These are phyloP conservation scores for Ophthalmolycus amberensis DNA, from an alignment of 2,113 vertebrate species.

Conservation along the genomic window DNA sequence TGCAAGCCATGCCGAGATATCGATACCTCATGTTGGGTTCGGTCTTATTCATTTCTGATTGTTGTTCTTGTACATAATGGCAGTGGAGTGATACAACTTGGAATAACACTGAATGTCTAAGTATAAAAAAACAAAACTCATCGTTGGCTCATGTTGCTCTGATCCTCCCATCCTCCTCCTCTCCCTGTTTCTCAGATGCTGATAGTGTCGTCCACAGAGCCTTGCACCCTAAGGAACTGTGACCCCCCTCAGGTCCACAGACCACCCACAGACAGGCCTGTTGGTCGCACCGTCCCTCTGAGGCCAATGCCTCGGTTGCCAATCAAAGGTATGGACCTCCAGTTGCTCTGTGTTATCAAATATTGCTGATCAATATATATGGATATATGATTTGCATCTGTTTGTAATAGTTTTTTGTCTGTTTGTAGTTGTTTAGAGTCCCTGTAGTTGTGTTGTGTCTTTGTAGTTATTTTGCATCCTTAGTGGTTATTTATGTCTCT, in stretches of 20 bases:
- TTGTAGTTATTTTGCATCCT: background rate
- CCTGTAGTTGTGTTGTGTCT: background rate
- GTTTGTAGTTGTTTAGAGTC: too few species aligned
- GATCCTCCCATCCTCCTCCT: background rate
- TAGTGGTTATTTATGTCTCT: background rate
- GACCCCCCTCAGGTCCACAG: conserved; percentile 51
- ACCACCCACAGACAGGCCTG: background rate
- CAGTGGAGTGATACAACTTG: background rate
- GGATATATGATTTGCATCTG: background rate
- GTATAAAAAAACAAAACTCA: too few species aligned
- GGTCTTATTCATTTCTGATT: background rate
- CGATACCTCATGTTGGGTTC: background rate
- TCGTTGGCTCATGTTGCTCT: background rate
- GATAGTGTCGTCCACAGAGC: conserved; percentile 77
- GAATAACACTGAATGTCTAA: background rate
- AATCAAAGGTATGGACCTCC: conserved; percentile 19
- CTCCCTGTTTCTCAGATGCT: conserved; percentile 70
- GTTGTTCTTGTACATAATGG: background rate
- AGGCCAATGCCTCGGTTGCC: conserved; percentile 21
- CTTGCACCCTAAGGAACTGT: conserved; percentile 67
- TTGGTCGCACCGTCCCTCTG: conserved; percentile 8
- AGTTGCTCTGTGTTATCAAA: conserved; percentile 1
- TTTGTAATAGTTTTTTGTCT: background rate
- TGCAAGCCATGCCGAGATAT: background rate
- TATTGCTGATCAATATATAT: background rate